Conservation (phyloP, 1,140 invertebrate genomes). For the Galleria mellonella region DNA sequence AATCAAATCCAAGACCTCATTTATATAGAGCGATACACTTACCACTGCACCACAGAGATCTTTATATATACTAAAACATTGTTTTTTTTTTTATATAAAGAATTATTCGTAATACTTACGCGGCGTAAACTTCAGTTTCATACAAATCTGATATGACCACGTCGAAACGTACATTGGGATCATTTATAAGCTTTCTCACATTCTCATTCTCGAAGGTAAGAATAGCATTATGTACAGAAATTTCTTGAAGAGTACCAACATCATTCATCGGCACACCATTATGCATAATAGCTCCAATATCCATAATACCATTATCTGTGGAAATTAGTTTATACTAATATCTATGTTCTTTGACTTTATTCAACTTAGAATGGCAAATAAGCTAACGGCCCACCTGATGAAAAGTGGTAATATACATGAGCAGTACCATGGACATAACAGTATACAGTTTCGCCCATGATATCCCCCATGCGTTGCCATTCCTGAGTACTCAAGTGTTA, state of each 20-base stretch:
- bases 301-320: background rate
- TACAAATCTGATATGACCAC: slow-evolving; percentile 19
- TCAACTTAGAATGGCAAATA: no score
- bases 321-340: background rate
- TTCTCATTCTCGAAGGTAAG: slow-evolving; percentile 5
- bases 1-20: no score
- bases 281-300: background rate
- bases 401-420: no score
- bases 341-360: background rate
- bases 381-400: no score
- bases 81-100: no score
- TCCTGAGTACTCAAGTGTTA: background rate
- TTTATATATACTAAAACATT: no score
- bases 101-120: slow-evolving; percentile 17
- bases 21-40: no score
- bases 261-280: background rate
- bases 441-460: no score
- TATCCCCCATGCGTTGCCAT: no score
- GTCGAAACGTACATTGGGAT: slow-evolving; percentile 16
- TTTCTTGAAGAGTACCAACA: background rate
- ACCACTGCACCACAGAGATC: no score
- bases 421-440: no score
- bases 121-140: slow-evolving; percentile 15
- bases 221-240: background rate
- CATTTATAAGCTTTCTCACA: slow-evolving; percentile 14